Evolutionary conservation across 2,113 vertebrate species (phyloP).

Genomic region (Pungitius pungitius): DNA sequence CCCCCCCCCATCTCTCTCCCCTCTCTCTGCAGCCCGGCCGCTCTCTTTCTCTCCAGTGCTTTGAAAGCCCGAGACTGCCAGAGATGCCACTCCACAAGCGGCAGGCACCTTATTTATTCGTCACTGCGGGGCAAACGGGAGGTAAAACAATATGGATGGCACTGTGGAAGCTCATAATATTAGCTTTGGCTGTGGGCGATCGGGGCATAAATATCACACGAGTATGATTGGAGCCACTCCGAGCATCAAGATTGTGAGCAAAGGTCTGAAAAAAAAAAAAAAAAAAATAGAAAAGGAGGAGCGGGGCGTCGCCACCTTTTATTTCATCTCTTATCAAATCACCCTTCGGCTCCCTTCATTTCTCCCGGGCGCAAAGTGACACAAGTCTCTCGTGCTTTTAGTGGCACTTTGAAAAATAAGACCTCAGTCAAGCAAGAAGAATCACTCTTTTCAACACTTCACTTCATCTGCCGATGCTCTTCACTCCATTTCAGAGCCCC

Average conservation of each 20-base stretch:
- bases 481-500: conserved; percentile 60
- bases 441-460: conserved; percentile 78
- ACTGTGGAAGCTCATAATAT: conserved; percentile 70
- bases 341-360: conserved; percentile 55
- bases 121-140: conserved; percentile 79
- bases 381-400: conserved; percentile 80
- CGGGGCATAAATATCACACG: conserved; percentile 74
- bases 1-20: conserved; percentile 36
- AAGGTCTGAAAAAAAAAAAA: conserved; percentile 47
- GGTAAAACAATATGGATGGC: conserved; percentile 82
- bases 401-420: conserved; percentile 80
- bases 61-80: conserved; percentile 87
- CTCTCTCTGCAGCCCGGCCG: conserved; percentile 43
- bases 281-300: not conserved
- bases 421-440: conserved; percentile 80
- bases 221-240: conserved; percentile 63
- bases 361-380: conserved; percentile 67
- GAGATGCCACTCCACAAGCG: conserved; percentile 62
- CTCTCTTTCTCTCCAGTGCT: conserved; percentile 80
- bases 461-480: conserved; percentile 70
- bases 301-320: conserved; percentile 55
- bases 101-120: conserved; percentile 85
- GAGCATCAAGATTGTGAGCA: conserved; percentile 61
- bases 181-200: conserved; percentile 77
- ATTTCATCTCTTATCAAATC: conserved; percentile 76